Base-by-base conservation (phyloP, 2,888 invertebrate genomes). In the Mactromeris polynyma region DNA sequence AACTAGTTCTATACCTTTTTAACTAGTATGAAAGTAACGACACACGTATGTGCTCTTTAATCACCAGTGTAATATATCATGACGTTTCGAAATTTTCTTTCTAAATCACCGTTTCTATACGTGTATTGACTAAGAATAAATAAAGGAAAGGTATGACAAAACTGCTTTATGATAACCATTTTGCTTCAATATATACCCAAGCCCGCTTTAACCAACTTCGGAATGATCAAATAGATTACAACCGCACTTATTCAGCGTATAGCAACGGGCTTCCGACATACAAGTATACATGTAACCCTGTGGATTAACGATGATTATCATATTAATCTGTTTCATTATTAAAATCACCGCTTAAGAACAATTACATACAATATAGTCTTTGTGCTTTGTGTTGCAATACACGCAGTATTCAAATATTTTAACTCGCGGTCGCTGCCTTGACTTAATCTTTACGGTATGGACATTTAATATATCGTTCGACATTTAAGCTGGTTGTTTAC, bases 241-340 rank as follows among this genome's bases (percentile, higher is more conserved):
- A 33, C 11, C 17, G 73, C 33, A 17, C 73, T 36, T 73, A 36
- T 73, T 17, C 31, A 33, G 36, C 36, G 84, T 77, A 84, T 84
- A 84, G 84, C 84, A 84, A 84, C 84, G 84, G 78, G 78, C 84
- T 54, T 19, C 26, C 54, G 36, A 33, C 14, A 36, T 36, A 33
- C 19, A 73, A 2, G 11, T 73, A 33, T 73, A 73, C 73, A 73
- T 73, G 73, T 3, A 36, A 33, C 33, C 33, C 46, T 36, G 58
- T 19, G 80, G 85, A 80, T 80, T 85, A 80, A 80, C 64, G 38
- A 58, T 69, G 80, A 38, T 85, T 85, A 85, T 85, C 26, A 4
- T 38, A 85, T 80, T 85, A 85, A 85, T 85, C 85, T 64, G 6
- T 73, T 33, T 36, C n/a, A 77, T 80, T 85, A 85, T 46, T 46